Percentiles rank a stretch among this genome's conserved stretches.
phyloP scores from a whole-genome alignment of 2,888 invertebrate genomes.

The Drosophila stalkeri region DNA sequence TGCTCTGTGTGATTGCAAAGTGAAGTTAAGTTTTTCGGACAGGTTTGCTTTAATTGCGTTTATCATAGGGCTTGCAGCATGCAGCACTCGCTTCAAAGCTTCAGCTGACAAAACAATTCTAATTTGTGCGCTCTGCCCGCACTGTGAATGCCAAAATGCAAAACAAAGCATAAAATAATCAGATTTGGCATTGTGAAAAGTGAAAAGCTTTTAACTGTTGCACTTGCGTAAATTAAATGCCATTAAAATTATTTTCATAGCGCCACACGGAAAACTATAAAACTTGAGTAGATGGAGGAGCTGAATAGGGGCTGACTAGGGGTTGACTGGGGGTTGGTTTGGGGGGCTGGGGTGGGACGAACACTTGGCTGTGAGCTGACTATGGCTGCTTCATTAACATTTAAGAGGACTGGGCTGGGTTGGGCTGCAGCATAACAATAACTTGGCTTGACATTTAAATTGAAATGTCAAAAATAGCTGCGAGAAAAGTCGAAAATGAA shows the following conservation, averaged over 20 bases:
- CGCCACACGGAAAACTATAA: conserved; percentile 46
- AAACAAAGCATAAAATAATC: conserved; percentile 77
- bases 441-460: conserved; percentile 68
- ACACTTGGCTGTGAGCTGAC: neutral
- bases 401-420: conserved; percentile 29
- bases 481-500: conserved; percentile 13
- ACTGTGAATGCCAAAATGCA: conserved; percentile 53
- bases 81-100: conserved; percentile 21
- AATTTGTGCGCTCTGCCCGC: conserved; percentile 29
- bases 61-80: conserved; percentile 48
- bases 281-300: conserved; percentile 24
- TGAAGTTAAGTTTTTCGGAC: conserved; percentile 3
- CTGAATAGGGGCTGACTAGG: neutral
- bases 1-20: conserved; percentile 46
- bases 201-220: conserved; percentile 77
- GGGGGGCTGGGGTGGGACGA: neutral
- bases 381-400: conserved; percentile 55
- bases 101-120: conserved; percentile 73
- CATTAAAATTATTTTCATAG: conserved; percentile 79
- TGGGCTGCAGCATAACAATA: conserved; percentile 58
- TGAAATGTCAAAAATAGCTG: conserved; percentile 66
- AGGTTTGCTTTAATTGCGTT: conserved; percentile 50
- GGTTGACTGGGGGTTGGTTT: neutral
- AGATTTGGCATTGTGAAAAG: conserved; percentile 64
- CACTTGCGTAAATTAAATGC: conserved; percentile 78